Base-by-base conservation (phyloP, 2,113 vertebrate species). In the Pelvicachromis taeniatus region DNA sequence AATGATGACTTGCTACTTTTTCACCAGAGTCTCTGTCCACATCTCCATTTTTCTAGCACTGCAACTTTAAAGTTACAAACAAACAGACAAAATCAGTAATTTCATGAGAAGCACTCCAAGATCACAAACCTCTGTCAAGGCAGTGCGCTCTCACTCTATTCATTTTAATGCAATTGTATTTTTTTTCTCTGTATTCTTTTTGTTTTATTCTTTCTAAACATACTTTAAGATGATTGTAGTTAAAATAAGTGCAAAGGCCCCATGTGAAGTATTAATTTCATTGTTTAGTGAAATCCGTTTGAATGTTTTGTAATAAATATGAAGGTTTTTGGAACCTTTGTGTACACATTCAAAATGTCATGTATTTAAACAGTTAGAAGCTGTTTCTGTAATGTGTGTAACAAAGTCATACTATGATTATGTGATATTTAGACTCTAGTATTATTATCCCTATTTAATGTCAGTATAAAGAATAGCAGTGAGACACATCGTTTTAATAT, bases 251-350 rank as follows among this genome's bases (percentile, higher is more conserved):
- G n/a, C 11, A 65, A 65, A 23, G 35, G 19, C 19, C 61, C 40
- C 0, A 0, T 65, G 11, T 40, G 35, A 40, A 23, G 35, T 40
- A 40, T 0, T 14, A 11, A 40, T 40, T 1, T 3, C 19, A 38
- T 8, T 35, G 35, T 35, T 35, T 35, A 45, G 29, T 38, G 21
- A 19, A 14, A 65, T 65, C 11, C 21, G 19, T 65, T 65, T 65
- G 21, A 65, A 65, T 40, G 33, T 65, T 65, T 38, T 21, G 6
- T 65, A 21, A 65, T 19, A 65, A 65, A 21, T 21, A 40, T 65
- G 11, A 38, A 40, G 33, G 4, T 65, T 21, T 65, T 65, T 65
- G 19, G 17, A n/a, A 21, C 33, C 35, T 63, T 63, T 35, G 59
- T 50, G 48, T 19, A 9, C 48, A 50, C 2, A 16, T 38, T 38